Conservation (phyloP, 1,140 invertebrate species). For the Cherax quadricarinatus region DNA sequence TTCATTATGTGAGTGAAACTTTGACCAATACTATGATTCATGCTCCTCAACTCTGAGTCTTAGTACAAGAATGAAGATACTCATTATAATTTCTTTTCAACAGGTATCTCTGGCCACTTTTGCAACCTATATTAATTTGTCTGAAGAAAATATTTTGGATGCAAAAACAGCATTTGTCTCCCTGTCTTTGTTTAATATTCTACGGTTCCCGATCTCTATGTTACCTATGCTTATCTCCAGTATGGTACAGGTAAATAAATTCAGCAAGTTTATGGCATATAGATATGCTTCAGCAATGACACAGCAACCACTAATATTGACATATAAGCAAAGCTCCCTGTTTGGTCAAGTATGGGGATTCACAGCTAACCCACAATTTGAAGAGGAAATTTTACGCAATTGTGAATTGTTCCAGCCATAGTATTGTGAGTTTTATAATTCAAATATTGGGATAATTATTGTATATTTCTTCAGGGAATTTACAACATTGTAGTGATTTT, state of each 20-base stretch:
- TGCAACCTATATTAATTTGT: constrained; percentile 77
- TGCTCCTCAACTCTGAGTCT: no score
- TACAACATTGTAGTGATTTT: no score
- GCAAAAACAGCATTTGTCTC: constrained; percentile 92
- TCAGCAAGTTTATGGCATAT: neutral
- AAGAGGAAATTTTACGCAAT: no score
- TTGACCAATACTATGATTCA: no score
- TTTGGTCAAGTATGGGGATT: no score
- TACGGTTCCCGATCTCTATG: constrained; percentile 89
- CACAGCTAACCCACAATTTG: no score
- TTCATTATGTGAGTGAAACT: no score
- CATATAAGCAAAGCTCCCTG: no score
- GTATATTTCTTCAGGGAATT: no score
- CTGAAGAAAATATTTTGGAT: constrained; percentile 78
- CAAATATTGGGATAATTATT: no score
- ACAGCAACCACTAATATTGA: neutral
- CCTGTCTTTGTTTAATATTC: constrained; percentile 97
- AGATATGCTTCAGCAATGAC: neutral
- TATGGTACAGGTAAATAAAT: constrained; percentile 76
- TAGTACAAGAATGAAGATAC: neutral
- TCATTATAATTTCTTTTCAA: neutral
- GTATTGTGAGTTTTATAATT: no score
- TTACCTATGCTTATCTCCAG: constrained; percentile 80
- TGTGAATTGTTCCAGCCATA: no score
- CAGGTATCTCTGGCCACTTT: constrained; percentile 79